Base-by-base conservation (phyloP, 30 jellyfish, hydroid and myxozoan species). In the Nemopilema nomurai region DNA sequence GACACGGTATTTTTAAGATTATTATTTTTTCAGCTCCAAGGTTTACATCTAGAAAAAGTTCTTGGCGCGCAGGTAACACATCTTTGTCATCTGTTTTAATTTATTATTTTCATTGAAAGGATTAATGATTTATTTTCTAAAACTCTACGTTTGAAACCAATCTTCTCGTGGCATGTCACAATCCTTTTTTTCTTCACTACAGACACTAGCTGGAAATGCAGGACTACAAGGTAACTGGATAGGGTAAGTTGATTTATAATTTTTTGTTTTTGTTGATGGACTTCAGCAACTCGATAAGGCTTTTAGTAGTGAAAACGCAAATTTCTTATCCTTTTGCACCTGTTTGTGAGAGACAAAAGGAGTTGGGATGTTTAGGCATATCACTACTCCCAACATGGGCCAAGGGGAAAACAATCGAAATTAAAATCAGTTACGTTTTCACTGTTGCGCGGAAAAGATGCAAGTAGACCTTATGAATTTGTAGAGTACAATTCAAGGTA, bases 161-260 rank as follows among this genome's bases (percentile, higher is more conserved):
- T 16, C 67, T 68, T 8, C 0, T 9, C 18, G 16, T 22, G 0
- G 16, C 20, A 0, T 1, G 62, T 63, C 30, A 69, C 29, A 31
- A 27, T 4, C 22, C 52, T 49, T 16, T 22, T 70, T 53, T 65
- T 0, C 28, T 77, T 76, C 28, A 32, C 80, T 74, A 0, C 65
- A 91, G 98, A 70, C 88, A 23, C 73, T 87, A 16, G 84, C 96
- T 7, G 88, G 90, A 49, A 92, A 84, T 82, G 97, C 90, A 28
- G 84, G 89, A 8, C 72, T 64, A 16, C 96, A 92, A 22, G 98
- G 98, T 6, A 86, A 87, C 62, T 92, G 98, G 98, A 52, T 92
- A 76, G 87, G 89, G 98, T 92, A 88, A 67, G 90, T 77, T 52
- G 19, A 21, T 0, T 50, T 1, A 23, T 52, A 8, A 30, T 8